Evolutionary conservation across 2,797 vertebrate species (phyloP).

Genomic region (Myotis planiceps): DNA sequence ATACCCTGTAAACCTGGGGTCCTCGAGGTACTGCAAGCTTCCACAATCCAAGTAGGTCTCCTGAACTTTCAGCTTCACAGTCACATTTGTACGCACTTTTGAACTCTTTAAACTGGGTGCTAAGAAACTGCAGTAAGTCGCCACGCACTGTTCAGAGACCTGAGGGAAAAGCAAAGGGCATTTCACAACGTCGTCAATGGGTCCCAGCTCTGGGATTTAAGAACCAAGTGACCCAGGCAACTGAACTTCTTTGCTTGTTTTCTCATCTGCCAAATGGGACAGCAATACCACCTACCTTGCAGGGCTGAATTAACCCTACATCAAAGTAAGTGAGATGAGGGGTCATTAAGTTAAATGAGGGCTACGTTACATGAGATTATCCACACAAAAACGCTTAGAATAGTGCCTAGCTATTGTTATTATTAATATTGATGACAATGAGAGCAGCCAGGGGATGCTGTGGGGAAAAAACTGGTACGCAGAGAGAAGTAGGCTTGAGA

Average conservation of each 20-base stretch:
- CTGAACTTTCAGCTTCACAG: constrained; percentile 87
- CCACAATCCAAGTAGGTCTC: constrained; percentile 86
- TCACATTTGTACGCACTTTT: constrained; percentile 76
- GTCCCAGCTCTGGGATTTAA: not conserved
- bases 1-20: constrained; percentile 92
- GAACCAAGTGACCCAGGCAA: not conserved
- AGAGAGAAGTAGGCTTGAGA: not conserved
- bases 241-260: not conserved
- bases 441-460: not conserved
- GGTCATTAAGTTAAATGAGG: not conserved
- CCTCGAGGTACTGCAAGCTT: constrained; percentile 87
- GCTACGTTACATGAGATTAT: not conserved
- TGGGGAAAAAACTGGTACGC: not conserved
- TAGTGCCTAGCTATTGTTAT: not conserved
- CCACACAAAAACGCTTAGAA: not conserved
- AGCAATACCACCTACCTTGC: not conserved
- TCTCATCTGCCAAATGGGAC: not conserved
- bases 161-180: constrained; percentile 72
- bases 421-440: not conserved
- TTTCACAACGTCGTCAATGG: not conserved
- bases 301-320: not conserved
- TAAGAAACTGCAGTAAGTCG: constrained; percentile 83
- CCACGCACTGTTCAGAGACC: constrained; percentile 78
- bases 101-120: constrained; percentile 82
- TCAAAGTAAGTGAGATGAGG: not conserved